phyloP scores from a whole-genome alignment of 2,888 invertebrate species.

The Napeogenes sylphis region DNA sequence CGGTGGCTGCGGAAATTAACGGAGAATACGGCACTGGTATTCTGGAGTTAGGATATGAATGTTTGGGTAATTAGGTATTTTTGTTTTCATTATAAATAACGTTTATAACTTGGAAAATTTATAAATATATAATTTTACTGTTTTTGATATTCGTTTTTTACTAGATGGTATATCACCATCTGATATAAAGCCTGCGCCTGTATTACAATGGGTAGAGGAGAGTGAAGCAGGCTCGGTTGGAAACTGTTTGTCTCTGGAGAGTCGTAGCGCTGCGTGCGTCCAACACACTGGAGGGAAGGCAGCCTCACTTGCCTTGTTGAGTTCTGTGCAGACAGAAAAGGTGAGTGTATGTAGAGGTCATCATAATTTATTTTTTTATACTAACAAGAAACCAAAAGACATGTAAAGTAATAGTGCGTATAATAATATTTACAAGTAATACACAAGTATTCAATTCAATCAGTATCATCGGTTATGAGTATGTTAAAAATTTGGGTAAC shows the following conservation, averaged over 20 bases:
- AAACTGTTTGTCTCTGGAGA: constrained; percentile 65
- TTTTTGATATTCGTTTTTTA: constrained; percentile 2
- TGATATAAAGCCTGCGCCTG: constrained; percentile 37
- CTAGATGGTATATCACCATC: constrained; percentile 33
- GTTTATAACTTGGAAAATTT: background rate
- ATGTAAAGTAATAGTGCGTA: too few relatives aligned
- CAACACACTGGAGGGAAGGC: constrained; percentile 87
- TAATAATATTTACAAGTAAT: too few relatives aligned
- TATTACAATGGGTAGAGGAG: constrained; percentile 49
- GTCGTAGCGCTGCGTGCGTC: constrained; percentile 70
- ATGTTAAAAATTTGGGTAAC: too few relatives aligned
- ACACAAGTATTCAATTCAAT: too few relatives aligned
- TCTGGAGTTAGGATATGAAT: constrained; percentile 55
- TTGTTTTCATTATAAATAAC: background rate
- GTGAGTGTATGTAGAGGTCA: constrained; percentile 43
- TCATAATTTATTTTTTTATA: too few relatives aligned
- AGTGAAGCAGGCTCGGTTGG: constrained; percentile 44
- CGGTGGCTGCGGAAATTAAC: constrained; percentile 49
- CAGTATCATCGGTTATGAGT: too few relatives aligned
- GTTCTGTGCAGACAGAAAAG: constrained; percentile 58
- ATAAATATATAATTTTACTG: background rate
- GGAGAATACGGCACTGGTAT: constrained; percentile 54
- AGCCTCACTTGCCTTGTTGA: constrained; percentile 83
- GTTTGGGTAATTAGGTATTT: constrained; percentile 38
- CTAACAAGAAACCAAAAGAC: too few relatives aligned